Conservation (phyloP, 2,113 vertebrate genomes). For the Hippocampus barbouri region DNA sequence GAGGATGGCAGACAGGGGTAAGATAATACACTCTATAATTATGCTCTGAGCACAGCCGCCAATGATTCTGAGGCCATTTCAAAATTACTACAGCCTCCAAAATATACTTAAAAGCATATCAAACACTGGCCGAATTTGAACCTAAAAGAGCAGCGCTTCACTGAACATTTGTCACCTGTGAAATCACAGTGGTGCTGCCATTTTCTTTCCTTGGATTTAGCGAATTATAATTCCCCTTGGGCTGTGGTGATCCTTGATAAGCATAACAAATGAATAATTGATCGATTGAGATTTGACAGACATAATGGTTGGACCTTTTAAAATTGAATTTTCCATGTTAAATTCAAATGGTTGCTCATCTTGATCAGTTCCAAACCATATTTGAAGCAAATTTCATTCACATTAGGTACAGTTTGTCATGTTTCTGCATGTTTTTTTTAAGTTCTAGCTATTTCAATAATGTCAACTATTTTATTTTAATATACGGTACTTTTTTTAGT, state of each 20-base stretch:
- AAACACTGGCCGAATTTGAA: constrained; percentile 30
- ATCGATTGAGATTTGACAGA: neutral
- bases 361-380: neutral
- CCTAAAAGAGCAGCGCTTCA: neutral
- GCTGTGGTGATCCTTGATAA: neutral
- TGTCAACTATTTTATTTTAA: too few relatives aligned
- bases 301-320: neutral
- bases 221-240: neutral
- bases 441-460: too few relatives aligned
- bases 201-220: neutral
- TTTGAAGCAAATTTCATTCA: too few relatives aligned
- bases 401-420: too few relatives aligned
- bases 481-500: too few relatives aligned
- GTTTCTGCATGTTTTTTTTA: too few relatives aligned
- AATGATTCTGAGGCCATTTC: constrained; percentile 61
- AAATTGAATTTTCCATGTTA: neutral
- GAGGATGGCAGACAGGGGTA: constrained; percentile 98
- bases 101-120: constrained; percentile 42
- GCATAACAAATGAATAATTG: neutral
- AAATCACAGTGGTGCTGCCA: neutral
- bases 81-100: constrained; percentile 44
- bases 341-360: neutral
- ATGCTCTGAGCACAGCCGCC: constrained; percentile 55
- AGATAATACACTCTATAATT: constrained; percentile 71
- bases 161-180: neutral